Base-by-base conservation (phyloP, 2,113 vertebrate species). In the Nymphicus hollandicus region DNA sequence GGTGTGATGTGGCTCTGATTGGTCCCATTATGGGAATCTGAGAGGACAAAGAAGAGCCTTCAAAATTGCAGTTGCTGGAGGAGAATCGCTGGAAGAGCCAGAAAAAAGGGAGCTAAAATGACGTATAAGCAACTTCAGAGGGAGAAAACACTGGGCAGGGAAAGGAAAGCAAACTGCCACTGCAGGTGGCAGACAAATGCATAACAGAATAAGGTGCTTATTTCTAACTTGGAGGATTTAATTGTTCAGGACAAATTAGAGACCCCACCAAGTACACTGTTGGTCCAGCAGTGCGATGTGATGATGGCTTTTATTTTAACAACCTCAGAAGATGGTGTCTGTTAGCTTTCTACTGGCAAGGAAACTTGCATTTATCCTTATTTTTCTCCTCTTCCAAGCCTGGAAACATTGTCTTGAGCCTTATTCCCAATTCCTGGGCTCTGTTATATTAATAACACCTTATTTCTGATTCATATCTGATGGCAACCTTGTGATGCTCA, bases 401-500 rank as follows among this genome's bases (percentile, higher is more conserved):
- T 77, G 87, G 61, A 73, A 78, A 35, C 44, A 5, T 88, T 64
- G 64, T 89, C 84, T 97, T 96, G 96, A 94, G 94, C 93, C 95
- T 96, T 95, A 87, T 85, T 96, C 95, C 95, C 86, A 93, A 1
- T 81, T 96, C 96, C 84, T 73, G 86, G 69, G 76, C 77, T 96
- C 73, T 96, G 66, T 91, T 95, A 64, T 63, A 89, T 95, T 89
- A 96, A 84, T 82, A 93, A 81, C 89, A 95, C 96, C 96, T 96
- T 87, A 90, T 93, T 97, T 96, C 95, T 96, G 86, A 86, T 46
- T 92, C 77, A 17, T 70, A 85, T 96, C 95, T 96, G 93, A 92
- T 94, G 70, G 74, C 68, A 87, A 96, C 92, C 89, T 95, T 86
- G 84, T 93, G 94, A 86, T 91, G 90, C 86, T 89, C 90, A 90